Evolutionary conservation across 2,113 vertebrate genomes (phyloP), one percentile per base, ranked within the genome.

Genomic region (Gadus macrocephalus): DNA sequence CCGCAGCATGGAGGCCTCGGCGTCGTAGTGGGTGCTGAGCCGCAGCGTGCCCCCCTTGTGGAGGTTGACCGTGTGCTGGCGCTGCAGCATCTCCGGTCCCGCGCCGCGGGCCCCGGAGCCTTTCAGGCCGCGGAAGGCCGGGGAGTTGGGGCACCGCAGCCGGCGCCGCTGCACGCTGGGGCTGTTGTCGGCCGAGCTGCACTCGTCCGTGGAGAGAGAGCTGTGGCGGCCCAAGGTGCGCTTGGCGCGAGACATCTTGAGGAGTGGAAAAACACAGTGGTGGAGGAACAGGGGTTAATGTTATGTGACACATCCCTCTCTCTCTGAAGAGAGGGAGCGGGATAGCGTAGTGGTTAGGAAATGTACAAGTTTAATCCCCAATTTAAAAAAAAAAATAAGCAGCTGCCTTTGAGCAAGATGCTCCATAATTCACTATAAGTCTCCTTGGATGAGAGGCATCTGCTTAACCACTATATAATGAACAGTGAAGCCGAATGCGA

Each of bases 191-290:
- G 95, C 94, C 0, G 95, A 96, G 84, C 95, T 96, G 86, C 92
- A 94, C 66, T 99, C 97, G 0, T 98, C 97, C 0, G 96, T 96
- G 28, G 96, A 97, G 53, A 97, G 91, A 0, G 97, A 98, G 68
- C 96, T 95, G 86, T 96, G 96, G 53, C 95, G 93, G 6, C 93
- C 95, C 7, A 97, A 90, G 0, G 96, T 93, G 1, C 95, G 95
- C 74, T 94, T 96, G 70, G 96, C 94, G 74, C 95, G 95, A 83
- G 92, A 95, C n/a, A 97, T 58, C 89, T 90, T n/a, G 42, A 69
- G 64, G 67, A 38, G 49, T 15, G 20, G 22, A 67, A 60, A 60
- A 28, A 53, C 11, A 62, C 61, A 27, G 20, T 14, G 28, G 15
- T 35, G 4, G 63, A 64, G 4, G 27, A 31, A 14, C 9, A 64